phyloP scores from a whole-genome alignment of 2,797 vertebrate genomes.

The Sebastes minor region DNA sequence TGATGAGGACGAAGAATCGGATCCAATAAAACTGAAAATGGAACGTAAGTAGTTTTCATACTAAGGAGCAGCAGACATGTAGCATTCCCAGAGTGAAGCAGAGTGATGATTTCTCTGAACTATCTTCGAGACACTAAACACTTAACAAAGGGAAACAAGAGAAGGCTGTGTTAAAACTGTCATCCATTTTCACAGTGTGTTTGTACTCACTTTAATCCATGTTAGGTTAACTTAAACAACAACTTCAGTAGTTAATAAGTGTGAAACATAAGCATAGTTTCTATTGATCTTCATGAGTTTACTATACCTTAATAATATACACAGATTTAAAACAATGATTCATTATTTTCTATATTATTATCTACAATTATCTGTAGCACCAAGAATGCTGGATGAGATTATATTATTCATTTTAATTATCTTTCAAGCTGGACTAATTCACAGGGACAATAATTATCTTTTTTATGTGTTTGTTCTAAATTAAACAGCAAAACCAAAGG shows the following conservation, averaged over 20 bases:
- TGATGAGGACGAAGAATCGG: neutral
- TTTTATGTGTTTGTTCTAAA: neutral
- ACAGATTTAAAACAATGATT: neutral
- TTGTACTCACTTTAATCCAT: neutral
- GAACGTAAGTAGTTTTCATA: neutral
- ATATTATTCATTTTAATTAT: neutral
- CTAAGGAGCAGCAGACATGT: neutral
- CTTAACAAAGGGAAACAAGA: neutral
- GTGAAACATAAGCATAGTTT: neutral
- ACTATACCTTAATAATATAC: neutral
- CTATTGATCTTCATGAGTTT: neutral
- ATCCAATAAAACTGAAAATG: neutral
- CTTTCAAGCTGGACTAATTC: neutral
- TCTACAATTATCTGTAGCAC: accelerated
- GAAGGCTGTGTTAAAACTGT: neutral
- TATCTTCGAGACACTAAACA: neutral
- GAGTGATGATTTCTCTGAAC: neutral
- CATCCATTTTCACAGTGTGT: neutral
- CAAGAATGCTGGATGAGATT: neutral
- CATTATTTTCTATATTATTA: neutral
- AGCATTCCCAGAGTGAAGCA: neutral
- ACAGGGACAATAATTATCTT: neutral
- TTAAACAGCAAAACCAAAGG: neutral
- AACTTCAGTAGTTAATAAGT: neutral
- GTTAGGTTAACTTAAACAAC: neutral